Base-by-base conservation (phyloP, 2,797 vertebrate genomes). In the Percopsis omiscomaycus region DNA sequence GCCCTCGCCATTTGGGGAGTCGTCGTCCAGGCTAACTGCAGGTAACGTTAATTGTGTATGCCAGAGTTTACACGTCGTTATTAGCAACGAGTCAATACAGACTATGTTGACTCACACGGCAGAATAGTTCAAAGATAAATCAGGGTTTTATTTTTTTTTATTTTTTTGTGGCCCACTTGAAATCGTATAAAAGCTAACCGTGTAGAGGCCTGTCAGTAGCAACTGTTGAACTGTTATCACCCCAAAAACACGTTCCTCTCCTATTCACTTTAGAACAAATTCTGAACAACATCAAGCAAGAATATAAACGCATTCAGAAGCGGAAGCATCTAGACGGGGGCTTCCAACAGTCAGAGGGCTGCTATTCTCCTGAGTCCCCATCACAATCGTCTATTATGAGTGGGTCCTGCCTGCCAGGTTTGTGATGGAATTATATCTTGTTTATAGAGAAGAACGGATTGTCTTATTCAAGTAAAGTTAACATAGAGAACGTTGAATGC, bases 261-360 rank as follows among this genome's bases (percentile, higher is more conserved):
- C n/a, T 62, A 56, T 74, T 69, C 44, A 55, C 32, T 52, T 60
- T n/a, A 98, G 96, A 98, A 92, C 96, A 98, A 98, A 98, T 99
- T 88, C 93, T 98, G 63, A 92, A 95, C 90, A 98, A 96, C 92
- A 98, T 98, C 89, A 99, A 99, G 92, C 97, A 98, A 84, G 97
- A 99, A 82, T 98, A 98, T 92, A 98, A 98, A 92, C 95, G 96
- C 63, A 97, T 99, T 92, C 96, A 98, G 83, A 98, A 98, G 91
- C 95, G 97, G 88, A 95, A 95, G 92, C 97, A 98, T 89, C 93
- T 98, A 93, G 97, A 99, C 92, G 95, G 90, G 89, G 94, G 87
- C 81, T 95, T 94, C 86, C 96, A 95, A 71, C 95, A 95, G 78
- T 90, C 93, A 81, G 97, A 98, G 62, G 91, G 94, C 66, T 94